A percentile compares a stretch with the other conserved stretches of the same genome.
Evolutionary conservation across 2,797 vertebrate species (phyloP).

Genomic region (Acanthurus lineatus): DNA sequence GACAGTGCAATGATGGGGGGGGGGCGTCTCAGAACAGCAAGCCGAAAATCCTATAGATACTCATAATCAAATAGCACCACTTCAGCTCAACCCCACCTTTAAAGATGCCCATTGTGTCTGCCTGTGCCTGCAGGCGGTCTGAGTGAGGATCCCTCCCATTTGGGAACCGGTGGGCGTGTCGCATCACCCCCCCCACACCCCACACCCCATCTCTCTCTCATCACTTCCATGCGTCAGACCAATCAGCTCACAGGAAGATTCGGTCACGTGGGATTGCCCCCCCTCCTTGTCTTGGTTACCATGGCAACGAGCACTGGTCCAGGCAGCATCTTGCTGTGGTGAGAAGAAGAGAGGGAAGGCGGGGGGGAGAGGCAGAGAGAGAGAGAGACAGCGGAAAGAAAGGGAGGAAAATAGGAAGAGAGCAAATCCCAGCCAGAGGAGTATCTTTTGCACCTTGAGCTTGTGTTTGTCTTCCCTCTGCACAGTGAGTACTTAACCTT

Average conservation of each 20-base stretch:
- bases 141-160: constrained; percentile 71
- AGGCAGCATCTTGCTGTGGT: constrained; percentile 86
- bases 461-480: constrained; percentile 50
- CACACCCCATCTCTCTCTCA: constrained; percentile 50
- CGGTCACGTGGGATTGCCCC: constrained; percentile 77
- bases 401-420: constrained; percentile 43
- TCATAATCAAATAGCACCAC: constrained; percentile 30
- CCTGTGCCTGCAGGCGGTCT: constrained; percentile 56
- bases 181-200: constrained; percentile 60
- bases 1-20: constrained; percentile 28
- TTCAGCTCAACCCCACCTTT: constrained; percentile 59
- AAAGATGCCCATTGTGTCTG: constrained; percentile 73
- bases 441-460: constrained; percentile 48
- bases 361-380: constrained; percentile 50
- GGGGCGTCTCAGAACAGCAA: constrained; percentile 8
- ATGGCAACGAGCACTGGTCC: constrained; percentile 85
- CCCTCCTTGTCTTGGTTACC: constrained; percentile 77
- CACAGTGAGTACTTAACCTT: constrained; percentile 75
- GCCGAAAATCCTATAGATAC: constrained; percentile 7
- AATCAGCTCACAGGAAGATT: constrained; percentile 62
- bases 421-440: constrained; percentile 49
- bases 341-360: constrained; percentile 66
- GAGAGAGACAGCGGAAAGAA: constrained; percentile 20
- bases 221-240: constrained; percentile 56
- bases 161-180: constrained; percentile 67